These are phyloP conservation scores for Uromys caudimaculatus DNA, from an alignment of 2,797 vertebrate genomes.

Conservation along the genomic window DNA sequence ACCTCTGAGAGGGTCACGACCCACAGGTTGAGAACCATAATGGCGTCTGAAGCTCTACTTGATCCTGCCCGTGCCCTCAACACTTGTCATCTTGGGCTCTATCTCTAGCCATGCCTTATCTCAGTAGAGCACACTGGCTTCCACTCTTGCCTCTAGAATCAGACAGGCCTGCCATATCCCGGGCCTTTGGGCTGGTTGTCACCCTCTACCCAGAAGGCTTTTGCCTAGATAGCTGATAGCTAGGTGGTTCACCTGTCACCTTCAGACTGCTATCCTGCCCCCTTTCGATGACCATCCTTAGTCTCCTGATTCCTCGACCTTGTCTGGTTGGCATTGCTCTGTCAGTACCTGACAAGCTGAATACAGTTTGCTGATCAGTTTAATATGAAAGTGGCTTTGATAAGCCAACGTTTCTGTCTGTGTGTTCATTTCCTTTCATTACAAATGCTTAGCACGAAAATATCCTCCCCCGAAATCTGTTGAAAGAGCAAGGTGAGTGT, in stretches of 20 bases:
- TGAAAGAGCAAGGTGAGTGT: not conserved
- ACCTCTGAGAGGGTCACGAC: not conserved
- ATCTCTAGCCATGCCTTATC: not conserved
- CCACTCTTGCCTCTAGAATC: not conserved
- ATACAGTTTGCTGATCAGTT: not conserved
- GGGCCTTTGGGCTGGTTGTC: not conserved
- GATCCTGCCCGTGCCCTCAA: too few relatives aligned
- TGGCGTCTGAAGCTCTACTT: not conserved
- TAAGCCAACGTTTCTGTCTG: not conserved
- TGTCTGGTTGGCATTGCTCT: not conserved
- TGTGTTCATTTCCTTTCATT: slow-evolving; percentile 30
- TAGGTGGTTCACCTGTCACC: not conserved
- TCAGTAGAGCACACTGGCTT: not conserved
- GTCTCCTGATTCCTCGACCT: not conserved
- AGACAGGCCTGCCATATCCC: not conserved
- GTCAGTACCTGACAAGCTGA: not conserved
- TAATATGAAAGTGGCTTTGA: not conserved
- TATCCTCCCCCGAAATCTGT: not conserved
- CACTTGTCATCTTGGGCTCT: not conserved
- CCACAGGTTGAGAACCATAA: not conserved
- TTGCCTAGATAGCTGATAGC: not conserved
- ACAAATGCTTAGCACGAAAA: not conserved
- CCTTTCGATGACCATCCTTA: not conserved
- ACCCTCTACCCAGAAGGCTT: not conserved
- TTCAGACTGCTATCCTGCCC: not conserved